Evolutionary conservation across 2,888 invertebrate genomes (phyloP).

Genomic region (Mesochorus sp.): DNA sequence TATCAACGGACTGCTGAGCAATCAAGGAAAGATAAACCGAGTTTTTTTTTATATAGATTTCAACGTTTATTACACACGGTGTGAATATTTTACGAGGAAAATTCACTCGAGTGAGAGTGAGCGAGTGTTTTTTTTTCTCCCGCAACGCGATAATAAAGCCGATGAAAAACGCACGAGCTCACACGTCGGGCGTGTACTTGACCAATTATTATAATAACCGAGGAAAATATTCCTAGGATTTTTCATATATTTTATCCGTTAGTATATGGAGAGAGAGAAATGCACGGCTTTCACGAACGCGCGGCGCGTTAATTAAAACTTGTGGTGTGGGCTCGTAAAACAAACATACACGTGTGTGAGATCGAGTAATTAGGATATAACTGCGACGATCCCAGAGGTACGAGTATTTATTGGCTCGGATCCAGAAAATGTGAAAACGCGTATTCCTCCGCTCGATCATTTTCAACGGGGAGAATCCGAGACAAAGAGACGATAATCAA

Average conservation of each 20-base stretch:
- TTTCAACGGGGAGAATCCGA: neutral
- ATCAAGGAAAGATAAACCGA: neutral
- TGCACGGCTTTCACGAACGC: constrained; percentile 51
- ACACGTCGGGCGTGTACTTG: constrained; percentile 1
- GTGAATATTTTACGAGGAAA: neutral
- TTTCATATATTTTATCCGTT: neutral
- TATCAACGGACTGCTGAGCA: constrained; percentile 46
- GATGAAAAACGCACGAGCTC: neutral
- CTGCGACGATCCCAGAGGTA: constrained; percentile 43
- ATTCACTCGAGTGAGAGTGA: neutral
- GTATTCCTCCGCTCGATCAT: neutral
- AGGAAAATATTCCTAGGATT: constrained; percentile 22
- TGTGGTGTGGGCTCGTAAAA: constrained; percentile 5
- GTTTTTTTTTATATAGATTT: constrained; percentile 15
- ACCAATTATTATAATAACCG: constrained; percentile 35
- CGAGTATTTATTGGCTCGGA: constrained; percentile 50
- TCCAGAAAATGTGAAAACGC: constrained; percentile 48
- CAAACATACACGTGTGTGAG: constrained; percentile 15
- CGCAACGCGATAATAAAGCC: too few relatives aligned
- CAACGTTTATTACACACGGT: neutral
- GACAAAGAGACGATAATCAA: constrained; percentile 6
- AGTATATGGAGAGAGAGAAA: constrained; percentile 20
- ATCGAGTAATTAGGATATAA: constrained; percentile 54
- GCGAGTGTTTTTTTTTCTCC: too few relatives aligned
- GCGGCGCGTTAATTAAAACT: constrained; percentile 47